Evolutionary conservation across 2,113 vertebrate species (phyloP), one percentile per base, ranked within the genome.

Genomic region (Myrmophylax atrothorax): DNA sequence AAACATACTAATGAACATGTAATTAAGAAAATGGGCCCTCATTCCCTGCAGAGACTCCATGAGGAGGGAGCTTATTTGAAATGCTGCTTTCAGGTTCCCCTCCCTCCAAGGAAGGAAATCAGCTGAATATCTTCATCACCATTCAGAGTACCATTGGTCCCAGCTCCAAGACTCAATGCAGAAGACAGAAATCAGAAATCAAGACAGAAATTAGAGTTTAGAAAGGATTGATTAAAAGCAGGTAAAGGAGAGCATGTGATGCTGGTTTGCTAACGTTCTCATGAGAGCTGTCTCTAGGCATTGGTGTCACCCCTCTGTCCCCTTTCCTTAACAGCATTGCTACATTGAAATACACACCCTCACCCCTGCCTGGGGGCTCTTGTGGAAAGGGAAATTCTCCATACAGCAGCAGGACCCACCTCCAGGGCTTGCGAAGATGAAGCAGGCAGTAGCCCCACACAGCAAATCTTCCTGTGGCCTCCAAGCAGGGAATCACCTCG

Each of bases 11-110:
- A 93, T 95, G 90, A 97, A 94, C 91, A 97, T 82, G 87, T 95
- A 97, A 98, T 97, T 97, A 96, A 91, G 92, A 97, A 97, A 97
- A 96, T 92, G 85, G 94, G 87, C 91, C 68, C 77, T 95, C 93
- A 75, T 87, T 95, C 95, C 96, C 94, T 92, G 73, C 84, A 94
- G 94, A 91, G 94, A 97, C 84, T 96, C 79, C 75, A 56, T 20
- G 84, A 88, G 86, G 75, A 84, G 95, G 73, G 89, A 94, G 94
- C 78, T 83, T 78, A 91, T 84, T 96, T 93, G 83, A 96, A 94
- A 72, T 59, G 58, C 92, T 91, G 86, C 87, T 94, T 95, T 94
- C 77, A 93, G 87, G 84, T 82, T 88, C 94, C 84, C 64, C 63
- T 92, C 87, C 50, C 55, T 90, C 28, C 33, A 46, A 12, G 1